These are phyloP conservation scores for Hypomecis atomaria DNA, from an alignment of 2,888 invertebrate genomes.

Conservation along the genomic window DNA sequence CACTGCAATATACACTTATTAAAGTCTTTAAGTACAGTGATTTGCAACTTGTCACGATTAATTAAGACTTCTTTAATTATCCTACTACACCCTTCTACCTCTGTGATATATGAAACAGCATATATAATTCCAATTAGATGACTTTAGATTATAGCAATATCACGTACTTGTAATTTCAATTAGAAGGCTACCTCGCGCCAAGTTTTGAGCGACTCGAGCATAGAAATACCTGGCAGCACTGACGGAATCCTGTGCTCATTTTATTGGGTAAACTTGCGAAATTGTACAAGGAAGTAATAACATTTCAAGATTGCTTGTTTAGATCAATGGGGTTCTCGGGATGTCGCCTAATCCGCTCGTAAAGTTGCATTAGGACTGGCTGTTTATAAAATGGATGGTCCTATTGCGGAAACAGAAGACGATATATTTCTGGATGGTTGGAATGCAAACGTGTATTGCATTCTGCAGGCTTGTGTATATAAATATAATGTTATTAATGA, in stretches of 20 bases:
- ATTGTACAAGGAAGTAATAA: slow-evolving; percentile 47
- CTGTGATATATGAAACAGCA: no score
- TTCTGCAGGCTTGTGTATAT: slow-evolving; percentile 13
- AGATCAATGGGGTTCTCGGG: slow-evolving; percentile 47
- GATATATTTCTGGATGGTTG: slow-evolving; percentile 38
- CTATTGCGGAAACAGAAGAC: slow-evolving; percentile 37
- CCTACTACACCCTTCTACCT: no score
- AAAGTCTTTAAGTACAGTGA: no score
- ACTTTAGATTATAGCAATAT: no score
- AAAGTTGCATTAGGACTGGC: slow-evolving; percentile 46
- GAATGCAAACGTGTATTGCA: slow-evolving; percentile 36
- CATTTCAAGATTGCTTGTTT: slow-evolving; percentile 49
- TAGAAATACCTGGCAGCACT: no score
- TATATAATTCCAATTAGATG: no score
- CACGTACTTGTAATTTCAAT: no score
- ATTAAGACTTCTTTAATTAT: no score
- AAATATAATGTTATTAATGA: background rate
- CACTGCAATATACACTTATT: no score
- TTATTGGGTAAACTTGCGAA: slow-evolving; percentile 58
- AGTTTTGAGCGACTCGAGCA: no score
- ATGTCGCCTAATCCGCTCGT: slow-evolving; percentile 46
- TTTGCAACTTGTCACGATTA: no score
- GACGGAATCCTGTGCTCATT: slow-evolving; percentile 59
- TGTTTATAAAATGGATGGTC: slow-evolving; percentile 44
- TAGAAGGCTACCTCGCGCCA: no score